Evolutionary conservation across 2,888 invertebrate genomes (phyloP).

Genomic region (Euphydryas editha): DNA sequence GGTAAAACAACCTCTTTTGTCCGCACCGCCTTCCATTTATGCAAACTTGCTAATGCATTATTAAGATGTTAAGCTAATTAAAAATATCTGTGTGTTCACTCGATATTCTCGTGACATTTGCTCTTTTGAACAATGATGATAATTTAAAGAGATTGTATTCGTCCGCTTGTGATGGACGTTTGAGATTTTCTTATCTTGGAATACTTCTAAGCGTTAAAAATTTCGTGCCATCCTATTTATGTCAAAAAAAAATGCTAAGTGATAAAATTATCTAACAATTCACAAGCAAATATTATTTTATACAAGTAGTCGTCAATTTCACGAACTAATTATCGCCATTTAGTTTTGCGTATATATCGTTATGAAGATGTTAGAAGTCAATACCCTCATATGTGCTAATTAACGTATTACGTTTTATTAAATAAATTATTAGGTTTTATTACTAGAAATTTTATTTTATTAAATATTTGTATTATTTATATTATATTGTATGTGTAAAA

Average conservation of each 20-base stretch:
- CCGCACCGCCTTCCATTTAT: slow-evolving; percentile 42
- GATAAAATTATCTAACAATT: not conserved
- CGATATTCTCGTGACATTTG: slow-evolving; percentile 33
- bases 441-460: no score
- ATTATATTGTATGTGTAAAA: no score
- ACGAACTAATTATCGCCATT: not conserved
- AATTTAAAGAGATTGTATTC: not conserved
- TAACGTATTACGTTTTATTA: not conserved
- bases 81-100: slow-evolving; percentile 33
- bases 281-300: not conserved
- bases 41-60: slow-evolving; percentile 43
- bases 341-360: not conserved
- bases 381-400: slow-evolving; percentile 1
- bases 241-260: not conserved
- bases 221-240: not conserved
- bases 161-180: not conserved
- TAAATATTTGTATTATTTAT: no score
- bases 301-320: not conserved
- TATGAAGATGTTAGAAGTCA: slow-evolving; percentile 9
- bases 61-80: slow-evolving; percentile 39
- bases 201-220: not conserved
- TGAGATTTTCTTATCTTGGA: not conserved
- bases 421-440: no score
- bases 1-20: slow-evolving; percentile 50
- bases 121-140: not conserved